Conservation (phyloP, 2,888 invertebrate species). For the Asteroscopus sphinx region DNA sequence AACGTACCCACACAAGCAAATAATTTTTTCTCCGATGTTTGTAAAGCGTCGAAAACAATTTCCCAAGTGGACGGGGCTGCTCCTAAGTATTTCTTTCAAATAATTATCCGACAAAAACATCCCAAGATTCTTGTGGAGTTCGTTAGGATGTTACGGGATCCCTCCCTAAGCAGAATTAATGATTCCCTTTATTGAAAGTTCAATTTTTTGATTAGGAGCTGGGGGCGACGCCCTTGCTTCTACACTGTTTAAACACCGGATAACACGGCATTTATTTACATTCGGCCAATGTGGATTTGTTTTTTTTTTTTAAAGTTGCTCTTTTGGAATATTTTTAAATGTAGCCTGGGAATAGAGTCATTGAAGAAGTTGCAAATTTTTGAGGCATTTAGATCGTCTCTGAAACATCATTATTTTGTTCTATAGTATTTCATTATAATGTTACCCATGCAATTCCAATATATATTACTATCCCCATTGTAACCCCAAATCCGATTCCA, state of each 20-base stretch:
- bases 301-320: conserved; percentile 70
- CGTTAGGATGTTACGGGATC: conserved; percentile 77
- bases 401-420: too few relatives aligned
- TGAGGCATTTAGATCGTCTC: too few relatives aligned
- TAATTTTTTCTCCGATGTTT: conserved; percentile 47
- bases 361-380: too few relatives aligned
- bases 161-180: conserved; percentile 91
- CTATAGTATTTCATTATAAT: too few relatives aligned
- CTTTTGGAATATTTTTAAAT: conserved; percentile 31
- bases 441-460: not conserved
- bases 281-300: conserved; percentile 85
- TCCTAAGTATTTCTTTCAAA: conserved; percentile 67
- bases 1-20: conserved; percentile 21
- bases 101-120: conserved; percentile 86
- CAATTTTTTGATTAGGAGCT: conserved; percentile 92
- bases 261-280: conserved; percentile 86
- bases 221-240: conserved; percentile 68
- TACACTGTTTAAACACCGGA: conserved; percentile 86
- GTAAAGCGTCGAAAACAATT: conserved; percentile 71
- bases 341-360: too few relatives aligned
- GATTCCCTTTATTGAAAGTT: conserved; percentile 93
- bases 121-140: conserved; percentile 84
- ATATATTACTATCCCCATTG: conserved; percentile 14
- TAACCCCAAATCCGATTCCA: conserved; percentile 26
- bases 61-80: conserved; percentile 69